A percentile compares a stretch with the other conserved stretches of the same genome.
Evolutionary conservation across 2,797 vertebrate genomes (phyloP).

Genomic region (Forpus xanthops): DNA sequence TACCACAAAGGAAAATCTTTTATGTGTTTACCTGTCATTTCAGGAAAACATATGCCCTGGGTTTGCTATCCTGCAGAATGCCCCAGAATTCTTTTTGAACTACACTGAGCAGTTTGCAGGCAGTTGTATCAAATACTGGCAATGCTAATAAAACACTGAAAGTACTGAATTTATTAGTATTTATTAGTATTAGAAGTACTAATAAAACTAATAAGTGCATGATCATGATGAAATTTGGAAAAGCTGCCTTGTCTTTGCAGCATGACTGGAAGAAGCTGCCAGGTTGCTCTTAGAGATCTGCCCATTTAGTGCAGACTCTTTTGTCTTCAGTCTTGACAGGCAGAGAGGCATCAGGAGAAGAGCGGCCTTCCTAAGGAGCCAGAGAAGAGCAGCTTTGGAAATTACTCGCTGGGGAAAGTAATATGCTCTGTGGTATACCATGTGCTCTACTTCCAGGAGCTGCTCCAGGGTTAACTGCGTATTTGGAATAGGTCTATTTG

Average conservation of each 20-base stretch:
- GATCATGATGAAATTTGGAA: neutral
- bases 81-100: neutral
- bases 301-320: neutral
- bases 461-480: neutral
- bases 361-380: neutral
- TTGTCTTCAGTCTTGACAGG: neutral
- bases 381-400: neutral
- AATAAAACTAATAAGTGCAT: neutral
- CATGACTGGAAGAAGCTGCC: neutral
- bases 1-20: neutral
- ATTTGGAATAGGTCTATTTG: neutral
- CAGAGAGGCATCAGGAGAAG: neutral
- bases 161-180: neutral
- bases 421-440: neutral
- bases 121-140: neutral
- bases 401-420: neutral
- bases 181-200: neutral
- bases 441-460: neutral
- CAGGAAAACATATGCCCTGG: accelerated
- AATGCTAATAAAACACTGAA: neutral
- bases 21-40: neutral
- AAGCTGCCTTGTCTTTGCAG: neutral
- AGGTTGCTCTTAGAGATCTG: neutral
- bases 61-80: neutral
- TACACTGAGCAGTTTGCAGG: neutral